Evolutionary conservation across 2,113 vertebrate genomes (phyloP).

Genomic region (Ptilonorhynchus violaceus): DNA sequence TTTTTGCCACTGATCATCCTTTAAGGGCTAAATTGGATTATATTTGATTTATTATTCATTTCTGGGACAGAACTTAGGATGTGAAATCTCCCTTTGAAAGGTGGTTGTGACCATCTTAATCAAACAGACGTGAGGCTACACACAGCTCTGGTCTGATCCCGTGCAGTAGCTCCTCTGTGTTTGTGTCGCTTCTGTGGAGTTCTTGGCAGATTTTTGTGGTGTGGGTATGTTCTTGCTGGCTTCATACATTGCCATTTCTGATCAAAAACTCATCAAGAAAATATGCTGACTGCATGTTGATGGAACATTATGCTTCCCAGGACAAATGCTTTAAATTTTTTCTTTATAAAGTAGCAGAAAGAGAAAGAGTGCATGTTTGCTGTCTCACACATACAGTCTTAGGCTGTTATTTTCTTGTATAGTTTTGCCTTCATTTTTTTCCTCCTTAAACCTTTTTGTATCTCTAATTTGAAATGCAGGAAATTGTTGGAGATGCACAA

Average conservation of each 20-base stretch:
- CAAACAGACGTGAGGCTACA: not conserved
- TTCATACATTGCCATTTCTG: not conserved
- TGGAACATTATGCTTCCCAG: not conserved
- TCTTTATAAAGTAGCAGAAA: not conserved
- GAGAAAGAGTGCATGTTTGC: not conserved
- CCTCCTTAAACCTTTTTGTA: constrained; percentile 4
- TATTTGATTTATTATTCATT: not conserved
- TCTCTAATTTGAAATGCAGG: constrained; percentile 6
- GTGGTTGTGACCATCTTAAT: not conserved
- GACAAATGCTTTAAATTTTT: constrained; percentile 8
- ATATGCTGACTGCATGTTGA: not conserved
- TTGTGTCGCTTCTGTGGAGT: not conserved
- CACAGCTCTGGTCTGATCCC: not conserved
- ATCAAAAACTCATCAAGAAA: constrained; percentile 8
- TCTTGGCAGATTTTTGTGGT: not conserved
- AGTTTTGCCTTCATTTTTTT: not conserved
- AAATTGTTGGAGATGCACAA: constrained; percentile 16
- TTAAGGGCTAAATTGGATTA: not conserved
- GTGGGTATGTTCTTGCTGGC: not conserved
- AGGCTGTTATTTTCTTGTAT: not conserved
- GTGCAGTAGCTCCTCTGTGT: not conserved
- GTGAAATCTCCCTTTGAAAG: not conserved
- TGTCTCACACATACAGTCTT: not conserved
- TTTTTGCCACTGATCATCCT: not conserved
- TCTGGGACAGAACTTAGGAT: not conserved